Conservation (phyloP, 1,140 invertebrate genomes). For the Hormaphis cornu region DNA sequence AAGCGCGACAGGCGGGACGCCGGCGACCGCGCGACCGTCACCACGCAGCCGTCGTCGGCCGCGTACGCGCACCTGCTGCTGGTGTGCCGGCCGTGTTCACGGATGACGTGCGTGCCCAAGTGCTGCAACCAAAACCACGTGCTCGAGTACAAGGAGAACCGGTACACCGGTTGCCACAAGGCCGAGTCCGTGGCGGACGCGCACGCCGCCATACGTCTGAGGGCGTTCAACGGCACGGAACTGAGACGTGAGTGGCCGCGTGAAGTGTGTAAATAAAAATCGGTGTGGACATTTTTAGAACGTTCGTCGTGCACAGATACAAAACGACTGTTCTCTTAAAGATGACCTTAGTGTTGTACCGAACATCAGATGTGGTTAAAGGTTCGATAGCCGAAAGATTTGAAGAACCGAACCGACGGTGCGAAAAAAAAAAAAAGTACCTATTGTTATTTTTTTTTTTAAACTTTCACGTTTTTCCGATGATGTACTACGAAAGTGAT, state of each 20-base stretch:
- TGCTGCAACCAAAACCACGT: constrained; percentile 11
- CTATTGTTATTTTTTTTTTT: too few species aligned
- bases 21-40: neutral
- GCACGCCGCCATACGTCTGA: neutral
- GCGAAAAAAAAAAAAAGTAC: too few species aligned
- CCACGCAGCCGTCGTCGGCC: neutral
- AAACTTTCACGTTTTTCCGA: too few species aligned
- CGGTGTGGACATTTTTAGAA: neutral
- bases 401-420: too few species aligned
- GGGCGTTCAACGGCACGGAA: neutral
- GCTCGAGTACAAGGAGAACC: neutral
- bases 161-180: neutral
- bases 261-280: neutral
- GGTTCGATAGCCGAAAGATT: too few species aligned
- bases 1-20: too few species aligned
- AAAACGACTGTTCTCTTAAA: too few species aligned
- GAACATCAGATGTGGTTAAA: too few species aligned
- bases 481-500: too few species aligned
- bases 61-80: constrained; percentile 5
- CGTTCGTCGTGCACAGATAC: too few species aligned
- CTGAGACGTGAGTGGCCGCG: neutral
- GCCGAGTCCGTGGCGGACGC: neutral
- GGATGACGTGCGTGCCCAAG: constrained; percentile 25
- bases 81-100: constrained; percentile 23
- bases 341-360: too few species aligned